A percentile compares a stretch with the other conserved stretches of the same genome.
Conservation (phyloP, 2,888 invertebrate genomes). For the Tipula unca region DNA sequence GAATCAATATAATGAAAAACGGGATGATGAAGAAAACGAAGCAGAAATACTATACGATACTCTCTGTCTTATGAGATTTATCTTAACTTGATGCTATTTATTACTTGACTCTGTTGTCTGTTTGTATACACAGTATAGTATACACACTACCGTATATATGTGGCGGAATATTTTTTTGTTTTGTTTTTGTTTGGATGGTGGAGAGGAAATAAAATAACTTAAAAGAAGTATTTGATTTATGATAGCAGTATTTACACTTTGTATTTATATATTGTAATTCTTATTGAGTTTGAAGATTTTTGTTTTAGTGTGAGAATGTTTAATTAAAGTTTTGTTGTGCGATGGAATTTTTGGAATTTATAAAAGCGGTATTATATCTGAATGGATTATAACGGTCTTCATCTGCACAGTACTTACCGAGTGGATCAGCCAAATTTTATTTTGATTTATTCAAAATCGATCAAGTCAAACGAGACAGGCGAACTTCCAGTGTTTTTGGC, state of each 20-base stretch:
- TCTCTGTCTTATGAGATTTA: neutral
- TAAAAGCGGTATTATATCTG: too few relatives aligned
- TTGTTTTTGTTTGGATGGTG: neutral
- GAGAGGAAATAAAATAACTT: neutral
- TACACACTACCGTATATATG: neutral
- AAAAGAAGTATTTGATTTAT: neutral
- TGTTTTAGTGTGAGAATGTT: neutral
- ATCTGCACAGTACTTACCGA: too few relatives aligned
- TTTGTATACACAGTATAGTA: neutral
- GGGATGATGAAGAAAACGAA: neutral
- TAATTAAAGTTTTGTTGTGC: neutral
- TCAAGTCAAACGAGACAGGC: too few relatives aligned
- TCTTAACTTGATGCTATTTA: neutral
- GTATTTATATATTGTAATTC: neutral
- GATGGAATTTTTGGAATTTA: too few relatives aligned
- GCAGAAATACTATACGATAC: neutral
- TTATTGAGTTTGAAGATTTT: neutral
- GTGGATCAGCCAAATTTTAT: too few relatives aligned
- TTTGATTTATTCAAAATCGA: too few relatives aligned
- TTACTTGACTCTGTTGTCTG: neutral
- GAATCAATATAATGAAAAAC: neutral
- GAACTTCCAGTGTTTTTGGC: too few relatives aligned
- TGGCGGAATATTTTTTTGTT: neutral
- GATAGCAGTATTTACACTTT: neutral
- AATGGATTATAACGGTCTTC: too few relatives aligned